Conservation (phyloP, 2,888 invertebrate genomes). For the Pristionchus entomophagus region DNA sequence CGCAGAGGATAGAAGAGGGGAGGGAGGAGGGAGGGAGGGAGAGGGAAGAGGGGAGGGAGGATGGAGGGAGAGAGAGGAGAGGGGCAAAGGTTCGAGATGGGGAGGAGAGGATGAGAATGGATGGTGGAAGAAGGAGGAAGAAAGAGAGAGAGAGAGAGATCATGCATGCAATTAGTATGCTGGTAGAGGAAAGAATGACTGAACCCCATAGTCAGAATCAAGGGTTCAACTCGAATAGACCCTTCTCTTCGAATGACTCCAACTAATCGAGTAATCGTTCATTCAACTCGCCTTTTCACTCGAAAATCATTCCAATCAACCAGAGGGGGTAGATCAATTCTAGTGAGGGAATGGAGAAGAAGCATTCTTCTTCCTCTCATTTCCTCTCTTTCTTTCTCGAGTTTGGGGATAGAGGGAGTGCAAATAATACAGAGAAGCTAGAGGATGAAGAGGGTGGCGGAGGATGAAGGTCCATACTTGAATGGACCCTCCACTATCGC, state of each 20-base stretch:
- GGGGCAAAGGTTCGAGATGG: neutral
- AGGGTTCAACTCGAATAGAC: too few relatives aligned
- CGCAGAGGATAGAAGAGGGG: neutral
- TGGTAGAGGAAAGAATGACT: neutral
- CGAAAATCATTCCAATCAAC: too few relatives aligned
- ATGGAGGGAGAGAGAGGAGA: neutral
- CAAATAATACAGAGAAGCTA: constrained; percentile 21
- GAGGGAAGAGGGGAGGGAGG: neutral
- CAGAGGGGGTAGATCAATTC: neutral
- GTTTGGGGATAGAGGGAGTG: neutral
- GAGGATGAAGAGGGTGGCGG: neutral
- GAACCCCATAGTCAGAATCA: neutral
- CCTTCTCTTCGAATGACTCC: too few relatives aligned
- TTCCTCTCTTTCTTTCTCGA: constrained; percentile 28
- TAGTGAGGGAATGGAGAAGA: neutral
- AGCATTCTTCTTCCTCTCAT: constrained; percentile 15
- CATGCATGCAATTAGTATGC: neutral
- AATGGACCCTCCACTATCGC: neutral
- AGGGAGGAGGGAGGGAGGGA: neutral
- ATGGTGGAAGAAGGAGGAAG: neutral
- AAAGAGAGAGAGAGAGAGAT: neutral
- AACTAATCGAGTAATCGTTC: too few relatives aligned
- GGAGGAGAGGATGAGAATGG: neutral
- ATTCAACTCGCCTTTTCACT: too few relatives aligned
- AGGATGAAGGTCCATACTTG: neutral